Evolutionary conservation across 2,113 vertebrate species (phyloP).

Genomic region (Colinus virginianus): DNA sequence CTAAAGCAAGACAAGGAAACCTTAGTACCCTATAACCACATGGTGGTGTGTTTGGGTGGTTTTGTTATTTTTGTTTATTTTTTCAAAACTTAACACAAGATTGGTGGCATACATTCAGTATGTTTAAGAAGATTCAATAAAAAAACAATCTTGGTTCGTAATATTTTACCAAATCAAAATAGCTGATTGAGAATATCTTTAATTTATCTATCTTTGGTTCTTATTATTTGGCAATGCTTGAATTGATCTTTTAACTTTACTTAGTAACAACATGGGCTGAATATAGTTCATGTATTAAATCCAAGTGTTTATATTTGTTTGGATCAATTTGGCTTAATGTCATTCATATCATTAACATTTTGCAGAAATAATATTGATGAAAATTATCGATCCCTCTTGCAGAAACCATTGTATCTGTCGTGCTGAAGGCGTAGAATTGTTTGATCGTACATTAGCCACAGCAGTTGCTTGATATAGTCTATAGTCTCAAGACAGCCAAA

Average conservation of each 20-base stretch:
- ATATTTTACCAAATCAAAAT: not conserved
- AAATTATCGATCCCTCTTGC: conserved; percentile 82
- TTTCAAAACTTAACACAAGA: too few species aligned
- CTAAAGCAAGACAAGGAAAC: not conserved
- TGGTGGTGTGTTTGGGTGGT: not conserved
- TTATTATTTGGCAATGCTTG: conserved; percentile 32
- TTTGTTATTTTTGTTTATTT: not conserved
- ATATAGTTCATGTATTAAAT: conserved; percentile 44
- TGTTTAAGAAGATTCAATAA: too few species aligned
- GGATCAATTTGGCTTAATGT: conserved; percentile 88
- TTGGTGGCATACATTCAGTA: too few species aligned
- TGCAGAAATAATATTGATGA: conserved; percentile 80
- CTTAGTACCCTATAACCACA: not conserved
- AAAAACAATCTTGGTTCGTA: not conserved
- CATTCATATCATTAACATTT: conserved; percentile 84
- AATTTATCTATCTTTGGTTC: not conserved
- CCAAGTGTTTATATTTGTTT: conserved; percentile 77
- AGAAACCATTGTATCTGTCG: conserved; percentile 56
- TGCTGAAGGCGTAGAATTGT: conserved; percentile 10
- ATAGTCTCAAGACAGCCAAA: not conserved
- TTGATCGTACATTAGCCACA: not conserved
- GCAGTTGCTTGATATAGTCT: not conserved
- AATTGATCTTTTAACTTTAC: conserved; percentile 34
- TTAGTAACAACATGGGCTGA: conserved; percentile 21
- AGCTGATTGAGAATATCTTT: conserved; percentile 17